A percentile compares a stretch with the other conserved stretches of the same genome.
These are phyloP conservation scores for Hemibagrus wyckioides DNA, from an alignment of 2,113 vertebrate genomes.

Conservation along the genomic window DNA sequence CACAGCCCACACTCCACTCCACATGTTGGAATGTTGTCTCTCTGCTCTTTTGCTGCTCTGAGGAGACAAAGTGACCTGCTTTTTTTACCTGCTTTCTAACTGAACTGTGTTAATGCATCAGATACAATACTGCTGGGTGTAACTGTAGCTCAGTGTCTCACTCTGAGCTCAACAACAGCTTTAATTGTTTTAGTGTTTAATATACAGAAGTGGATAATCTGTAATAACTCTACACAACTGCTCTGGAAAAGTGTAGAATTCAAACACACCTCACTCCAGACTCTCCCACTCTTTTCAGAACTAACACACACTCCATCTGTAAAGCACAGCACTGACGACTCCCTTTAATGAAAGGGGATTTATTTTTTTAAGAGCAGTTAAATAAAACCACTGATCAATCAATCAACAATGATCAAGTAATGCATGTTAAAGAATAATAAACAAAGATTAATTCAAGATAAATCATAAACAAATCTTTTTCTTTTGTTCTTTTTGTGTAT, in stretches of 20 bases:
- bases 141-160: background rate
- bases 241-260: background rate
- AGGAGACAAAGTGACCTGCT: background rate
- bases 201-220: background rate
- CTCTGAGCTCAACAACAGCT: background rate
- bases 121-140: background rate
- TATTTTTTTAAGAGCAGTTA: no score
- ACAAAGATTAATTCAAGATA: no score
- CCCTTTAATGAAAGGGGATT: background rate
- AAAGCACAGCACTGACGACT: background rate
- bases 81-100: background rate
- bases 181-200: background rate
- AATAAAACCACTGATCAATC: background rate
- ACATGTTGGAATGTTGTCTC: background rate
- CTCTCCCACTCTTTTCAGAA: background rate
- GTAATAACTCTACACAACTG: background rate
- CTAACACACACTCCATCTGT: background rate
- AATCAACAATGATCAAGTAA: background rate
- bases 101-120: background rate
- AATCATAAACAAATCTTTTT: background rate
- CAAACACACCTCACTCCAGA: background rate
- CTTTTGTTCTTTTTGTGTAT: background rate
- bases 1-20: no score
- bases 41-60: background rate
- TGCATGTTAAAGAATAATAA: no score